phyloP scores from a whole-genome alignment of 2,113 vertebrate species.

The Varanus salvator region DNA sequence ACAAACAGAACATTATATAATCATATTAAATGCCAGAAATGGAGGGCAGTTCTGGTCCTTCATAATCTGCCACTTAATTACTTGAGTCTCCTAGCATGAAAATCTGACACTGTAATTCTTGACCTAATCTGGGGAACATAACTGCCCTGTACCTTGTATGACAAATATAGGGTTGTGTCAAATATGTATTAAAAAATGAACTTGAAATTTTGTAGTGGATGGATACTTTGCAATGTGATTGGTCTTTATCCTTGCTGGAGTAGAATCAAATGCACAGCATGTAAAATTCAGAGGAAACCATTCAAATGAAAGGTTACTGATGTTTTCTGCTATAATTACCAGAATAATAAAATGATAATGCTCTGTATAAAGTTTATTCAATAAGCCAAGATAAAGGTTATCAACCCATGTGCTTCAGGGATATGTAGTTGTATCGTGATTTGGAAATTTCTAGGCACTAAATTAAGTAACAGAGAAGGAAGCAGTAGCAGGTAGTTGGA shows the following conservation, averaged over 20 bases:
- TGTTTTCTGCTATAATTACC: neutral
- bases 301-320: neutral
- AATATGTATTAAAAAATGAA: neutral
- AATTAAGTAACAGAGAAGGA: slow-evolving; percentile 12
- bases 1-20: too few relatives aligned
- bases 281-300: slow-evolving; percentile 21
- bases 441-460: slow-evolving; percentile 27
- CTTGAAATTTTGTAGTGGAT: slow-evolving; percentile 2
- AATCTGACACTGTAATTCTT: neutral
- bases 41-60: too few relatives aligned
- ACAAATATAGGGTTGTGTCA: neutral
- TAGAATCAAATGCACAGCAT: neutral
- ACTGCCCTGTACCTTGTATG: slow-evolving; percentile 15
- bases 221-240: accelerated
- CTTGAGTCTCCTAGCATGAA: slow-evolving; percentile 22
- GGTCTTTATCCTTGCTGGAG: neutral
- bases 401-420: neutral
- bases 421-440: slow-evolving; percentile 11
- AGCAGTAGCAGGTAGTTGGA: neutral
- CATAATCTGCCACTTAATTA: too few relatives aligned
- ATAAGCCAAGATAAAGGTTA: slow-evolving; percentile 25
- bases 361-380: neutral
- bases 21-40: too few relatives aligned
- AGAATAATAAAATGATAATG: neutral
- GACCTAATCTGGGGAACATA: slow-evolving; percentile 32